Percentiles rank a stretch among this genome's conserved stretches.
phyloP scores from a whole-genome alignment of 2,888 invertebrate species.

The Tinea trinotella region DNA sequence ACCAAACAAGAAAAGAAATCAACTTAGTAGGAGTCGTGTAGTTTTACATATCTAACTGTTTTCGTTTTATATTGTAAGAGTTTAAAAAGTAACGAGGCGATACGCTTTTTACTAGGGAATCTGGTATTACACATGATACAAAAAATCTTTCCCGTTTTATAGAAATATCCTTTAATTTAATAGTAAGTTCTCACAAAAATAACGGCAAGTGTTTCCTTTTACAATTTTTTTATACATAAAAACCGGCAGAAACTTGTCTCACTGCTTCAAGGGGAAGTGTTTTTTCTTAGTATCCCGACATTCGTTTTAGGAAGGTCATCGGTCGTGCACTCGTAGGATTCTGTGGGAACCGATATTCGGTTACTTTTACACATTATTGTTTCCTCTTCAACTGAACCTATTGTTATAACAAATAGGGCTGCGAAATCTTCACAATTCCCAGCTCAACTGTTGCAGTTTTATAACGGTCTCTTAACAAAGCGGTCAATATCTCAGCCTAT shows the following conservation, averaged over 20 bases:
- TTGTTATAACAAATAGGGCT: constrained; percentile 15
- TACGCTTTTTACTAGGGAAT: neutral
- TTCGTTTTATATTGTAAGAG: too few species aligned
- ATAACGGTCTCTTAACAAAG: neutral
- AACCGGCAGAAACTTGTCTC: constrained; percentile 18
- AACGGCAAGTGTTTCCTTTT: constrained; percentile 19
- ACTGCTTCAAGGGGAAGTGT: constrained; percentile 19
- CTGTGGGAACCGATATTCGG: constrained; percentile 12
- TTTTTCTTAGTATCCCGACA: constrained; percentile 11
- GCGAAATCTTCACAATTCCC: constrained; percentile 2
- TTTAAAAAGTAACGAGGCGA: neutral
- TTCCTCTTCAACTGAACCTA: constrained; percentile 14
- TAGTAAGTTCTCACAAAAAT: constrained; percentile 10
- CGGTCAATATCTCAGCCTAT: neutral
- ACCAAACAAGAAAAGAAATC: too few species aligned
- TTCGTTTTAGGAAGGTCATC: constrained; percentile 18
- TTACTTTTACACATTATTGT: constrained; percentile 17
- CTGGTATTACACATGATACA: neutral
- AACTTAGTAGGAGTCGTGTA: too few species aligned
- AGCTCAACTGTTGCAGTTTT: neutral
- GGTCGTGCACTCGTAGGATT: constrained; percentile 17
- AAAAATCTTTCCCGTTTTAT: constrained; percentile 1
- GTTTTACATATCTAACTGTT: too few species aligned
- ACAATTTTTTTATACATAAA: constrained; percentile 16
- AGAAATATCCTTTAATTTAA: constrained; percentile 15